phyloP scores from a whole-genome alignment of 2,888 invertebrate species.

The Leptinotarsa tumamoca region DNA sequence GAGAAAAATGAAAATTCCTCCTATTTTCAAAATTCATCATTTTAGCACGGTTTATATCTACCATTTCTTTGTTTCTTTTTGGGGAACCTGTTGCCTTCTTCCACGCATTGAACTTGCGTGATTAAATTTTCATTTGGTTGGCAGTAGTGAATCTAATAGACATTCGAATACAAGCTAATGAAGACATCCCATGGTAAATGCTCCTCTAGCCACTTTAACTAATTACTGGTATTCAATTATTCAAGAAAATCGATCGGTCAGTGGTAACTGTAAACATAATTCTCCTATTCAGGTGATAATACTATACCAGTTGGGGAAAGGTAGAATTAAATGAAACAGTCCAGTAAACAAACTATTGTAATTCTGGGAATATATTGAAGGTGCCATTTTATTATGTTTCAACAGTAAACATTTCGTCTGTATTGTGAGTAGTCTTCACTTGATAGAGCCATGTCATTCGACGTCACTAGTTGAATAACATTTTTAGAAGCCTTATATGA shows the following conservation, averaged over 20 bases:
- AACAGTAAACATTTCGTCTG: neutral
- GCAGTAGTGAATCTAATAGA: neutral
- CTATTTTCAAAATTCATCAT: neutral
- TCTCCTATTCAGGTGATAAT: neutral
- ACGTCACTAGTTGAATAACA: neutral
- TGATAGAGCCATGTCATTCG: neutral
- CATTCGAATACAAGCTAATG: conserved; percentile 20
- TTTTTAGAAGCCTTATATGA: neutral
- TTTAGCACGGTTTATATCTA: neutral
- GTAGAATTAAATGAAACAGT: neutral
- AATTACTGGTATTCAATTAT: conserved; percentile 43
- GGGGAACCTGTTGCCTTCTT: neutral
- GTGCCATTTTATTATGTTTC: neutral
- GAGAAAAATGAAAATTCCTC: neutral
- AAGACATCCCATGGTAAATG: conserved; percentile 20
- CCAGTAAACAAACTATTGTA: neutral
- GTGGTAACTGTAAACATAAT: conserved; percentile 21
- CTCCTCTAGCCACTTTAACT: conserved; percentile 37
- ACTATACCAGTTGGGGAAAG: neutral
- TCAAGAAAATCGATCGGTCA: conserved; percentile 37
- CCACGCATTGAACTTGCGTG: neutral
- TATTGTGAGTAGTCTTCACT: neutral
- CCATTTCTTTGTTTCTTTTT: neutral
- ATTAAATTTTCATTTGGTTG: neutral
- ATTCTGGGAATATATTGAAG: neutral